phyloP scores from a whole-genome alignment of 2,113 vertebrate genomes.

The Ceyx cyanopectus region DNA sequence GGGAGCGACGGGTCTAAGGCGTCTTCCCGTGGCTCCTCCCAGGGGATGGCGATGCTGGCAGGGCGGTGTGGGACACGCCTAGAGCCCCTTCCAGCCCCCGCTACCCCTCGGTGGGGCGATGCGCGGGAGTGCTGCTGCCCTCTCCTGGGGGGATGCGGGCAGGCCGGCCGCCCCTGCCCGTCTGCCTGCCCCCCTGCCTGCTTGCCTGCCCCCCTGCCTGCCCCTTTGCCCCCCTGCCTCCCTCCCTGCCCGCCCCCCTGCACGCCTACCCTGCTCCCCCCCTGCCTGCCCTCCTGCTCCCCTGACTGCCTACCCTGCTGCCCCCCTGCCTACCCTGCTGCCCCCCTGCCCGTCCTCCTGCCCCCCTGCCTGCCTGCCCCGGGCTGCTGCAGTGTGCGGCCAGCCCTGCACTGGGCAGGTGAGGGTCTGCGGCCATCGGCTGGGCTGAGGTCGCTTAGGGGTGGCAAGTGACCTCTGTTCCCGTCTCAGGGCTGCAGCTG shows the following conservation, averaged over 20 bases:
- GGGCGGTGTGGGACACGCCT: neutral
- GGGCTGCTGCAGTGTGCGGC: neutral
- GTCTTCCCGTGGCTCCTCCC: neutral
- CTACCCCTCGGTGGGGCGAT: neutral
- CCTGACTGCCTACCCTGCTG: no score
- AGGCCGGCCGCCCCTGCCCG: neutral
- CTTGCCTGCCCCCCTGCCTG: no score
- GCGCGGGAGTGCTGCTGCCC: slow-evolving; percentile 48
- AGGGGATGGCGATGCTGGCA: neutral
- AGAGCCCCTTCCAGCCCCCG: neutral
- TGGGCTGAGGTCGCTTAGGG: neutral
- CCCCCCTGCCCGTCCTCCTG: no score
- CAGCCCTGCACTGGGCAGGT: neutral
- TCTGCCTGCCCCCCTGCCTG: neutral
- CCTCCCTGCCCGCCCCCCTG: neutral
- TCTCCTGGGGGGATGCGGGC: slow-evolving; percentile 36
- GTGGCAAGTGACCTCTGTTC: neutral
- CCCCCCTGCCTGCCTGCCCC: neutral
- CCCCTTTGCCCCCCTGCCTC: neutral
- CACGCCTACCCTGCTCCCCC: neutral
- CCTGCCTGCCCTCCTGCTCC: no score
- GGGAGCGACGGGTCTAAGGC: neutral
- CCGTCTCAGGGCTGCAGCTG: neutral
- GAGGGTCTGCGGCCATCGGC: rapidly evolving
- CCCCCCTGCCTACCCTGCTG: neutral